phyloP scores from a whole-genome alignment of 2,888 invertebrate species.

The Chelonus formosanus region DNA sequence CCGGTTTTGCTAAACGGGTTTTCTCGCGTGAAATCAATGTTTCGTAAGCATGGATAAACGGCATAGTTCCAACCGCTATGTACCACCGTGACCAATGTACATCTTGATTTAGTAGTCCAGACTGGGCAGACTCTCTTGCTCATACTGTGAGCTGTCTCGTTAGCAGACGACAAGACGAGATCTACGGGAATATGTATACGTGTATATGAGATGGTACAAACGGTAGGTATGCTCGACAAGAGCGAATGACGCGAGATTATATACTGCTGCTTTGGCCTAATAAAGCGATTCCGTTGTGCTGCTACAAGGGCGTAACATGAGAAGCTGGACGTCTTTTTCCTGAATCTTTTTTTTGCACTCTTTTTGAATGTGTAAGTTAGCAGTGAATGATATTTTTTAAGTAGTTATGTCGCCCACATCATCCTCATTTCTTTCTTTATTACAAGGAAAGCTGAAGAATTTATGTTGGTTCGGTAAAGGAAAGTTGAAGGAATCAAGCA shows the following conservation, averaged over 20 bases:
- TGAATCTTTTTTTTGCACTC: conserved; percentile 17
- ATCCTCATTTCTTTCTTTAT: too few relatives aligned
- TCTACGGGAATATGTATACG: conserved; percentile 30
- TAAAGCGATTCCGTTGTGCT: conserved; percentile 63
- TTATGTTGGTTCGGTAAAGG: too few relatives aligned
- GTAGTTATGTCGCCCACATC: conserved; percentile 22
- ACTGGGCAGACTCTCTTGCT: conserved; percentile 29
- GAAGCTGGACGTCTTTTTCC: conserved; percentile 53
- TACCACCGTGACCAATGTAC: conserved; percentile 63
- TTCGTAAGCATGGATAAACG: conserved; percentile 62
- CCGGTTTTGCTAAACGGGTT: conserved; percentile 33
- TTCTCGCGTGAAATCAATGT: conserved; percentile 64
- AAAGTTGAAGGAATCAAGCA: too few relatives aligned
- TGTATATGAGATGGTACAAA: neutral
- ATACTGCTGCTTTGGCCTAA: conserved; percentile 48
- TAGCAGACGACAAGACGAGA: conserved; percentile 49
- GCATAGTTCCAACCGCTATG: conserved; percentile 52
- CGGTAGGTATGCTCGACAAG: neutral
- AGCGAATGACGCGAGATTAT: conserved; percentile 26
- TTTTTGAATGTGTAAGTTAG: conserved; percentile 1
- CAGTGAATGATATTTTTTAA: conserved; percentile 24
- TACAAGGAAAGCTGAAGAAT: too few relatives aligned
- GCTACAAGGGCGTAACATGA: conserved; percentile 58
- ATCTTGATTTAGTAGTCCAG: conserved; percentile 64
- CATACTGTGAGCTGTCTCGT: conserved; percentile 59